Conservation (phyloP, 92 coral and sea anemone species). For the Ricordea florida region DNA sequence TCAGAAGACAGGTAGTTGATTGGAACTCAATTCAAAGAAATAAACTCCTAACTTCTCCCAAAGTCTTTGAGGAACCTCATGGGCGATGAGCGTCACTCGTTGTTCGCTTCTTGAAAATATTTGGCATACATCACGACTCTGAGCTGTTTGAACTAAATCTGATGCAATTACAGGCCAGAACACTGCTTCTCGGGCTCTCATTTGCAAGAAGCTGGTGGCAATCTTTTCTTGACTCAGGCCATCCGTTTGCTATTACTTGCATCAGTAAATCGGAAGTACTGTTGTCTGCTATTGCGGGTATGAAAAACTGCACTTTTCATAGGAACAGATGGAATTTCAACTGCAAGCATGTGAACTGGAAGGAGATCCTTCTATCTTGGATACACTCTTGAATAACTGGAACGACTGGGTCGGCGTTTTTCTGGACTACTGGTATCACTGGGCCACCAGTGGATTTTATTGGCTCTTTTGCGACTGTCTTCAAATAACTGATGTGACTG, state of each 20-base stretch:
- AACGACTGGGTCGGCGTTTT: too few species aligned
- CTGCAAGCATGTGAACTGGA: slow-evolving; percentile 1
- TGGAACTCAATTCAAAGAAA: slow-evolving; percentile 40
- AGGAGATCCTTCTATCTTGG: background rate
- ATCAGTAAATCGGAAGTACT: background rate
- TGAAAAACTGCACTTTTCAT: background rate
- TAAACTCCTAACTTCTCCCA: slow-evolving; percentile 35
- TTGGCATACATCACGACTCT: background rate
- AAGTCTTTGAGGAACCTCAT: slow-evolving; percentile 37
- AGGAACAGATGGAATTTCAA: background rate
- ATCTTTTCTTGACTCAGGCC: slow-evolving; percentile 39
- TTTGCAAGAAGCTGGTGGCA: slow-evolving; percentile 43
- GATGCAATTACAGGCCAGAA: background rate
- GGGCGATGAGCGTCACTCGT: slow-evolving; percentile 7
- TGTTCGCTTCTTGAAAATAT: background rate
- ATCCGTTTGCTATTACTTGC: slow-evolving; percentile 50
- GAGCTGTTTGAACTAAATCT: background rate
- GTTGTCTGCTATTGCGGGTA: background rate
- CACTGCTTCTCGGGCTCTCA: slow-evolving; percentile 36
- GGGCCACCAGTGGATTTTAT: too few species aligned
- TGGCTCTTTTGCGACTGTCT: too few species aligned
- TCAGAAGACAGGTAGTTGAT: slow-evolving; percentile 15
- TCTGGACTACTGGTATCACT: too few species aligned
- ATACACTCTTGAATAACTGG: too few species aligned
- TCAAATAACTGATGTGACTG: too few species aligned